Percentiles rank a stretch among this genome's conserved stretches.
These are phyloP conservation scores for Helicoverpa assulta DNA, from an alignment of 2,888 invertebrate genomes.

Conservation along the genomic window DNA sequence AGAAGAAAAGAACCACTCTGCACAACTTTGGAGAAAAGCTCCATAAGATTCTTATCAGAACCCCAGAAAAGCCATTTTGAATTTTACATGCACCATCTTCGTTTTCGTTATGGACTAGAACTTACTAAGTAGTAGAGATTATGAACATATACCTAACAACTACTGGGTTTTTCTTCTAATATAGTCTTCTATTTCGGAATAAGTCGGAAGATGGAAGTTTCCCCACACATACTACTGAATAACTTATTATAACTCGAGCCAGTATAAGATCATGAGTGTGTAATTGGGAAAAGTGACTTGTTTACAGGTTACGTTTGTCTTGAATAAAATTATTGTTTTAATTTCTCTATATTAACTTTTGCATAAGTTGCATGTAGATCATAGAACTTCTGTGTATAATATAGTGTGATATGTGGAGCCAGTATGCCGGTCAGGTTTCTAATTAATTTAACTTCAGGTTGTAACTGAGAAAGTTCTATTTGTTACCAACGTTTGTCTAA, in stretches of 20 bases:
- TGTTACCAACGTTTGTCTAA: conserved; percentile 51
- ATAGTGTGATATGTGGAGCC: background rate
- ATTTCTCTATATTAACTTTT: background rate
- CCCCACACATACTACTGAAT: too few relatives aligned
- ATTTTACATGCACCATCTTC: too few relatives aligned
- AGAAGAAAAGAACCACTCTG: conserved; percentile 11
- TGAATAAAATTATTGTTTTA: too few relatives aligned
- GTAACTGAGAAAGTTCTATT: conserved; percentile 56
- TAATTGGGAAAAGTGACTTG: background rate
- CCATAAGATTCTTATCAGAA: background rate
- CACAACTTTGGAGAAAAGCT: background rate
- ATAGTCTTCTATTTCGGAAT: too few relatives aligned
- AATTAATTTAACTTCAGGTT: conserved; percentile 63
- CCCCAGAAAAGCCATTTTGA: too few relatives aligned
- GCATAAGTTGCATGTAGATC: background rate
- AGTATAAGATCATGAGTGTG: too few relatives aligned
- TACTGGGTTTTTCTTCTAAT: too few relatives aligned
- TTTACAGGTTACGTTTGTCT: background rate
- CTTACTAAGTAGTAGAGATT: too few relatives aligned
- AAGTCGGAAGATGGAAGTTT: too few relatives aligned
- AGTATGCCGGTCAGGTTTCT: conserved; percentile 60
- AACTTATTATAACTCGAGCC: too few relatives aligned
- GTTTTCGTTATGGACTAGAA: too few relatives aligned
- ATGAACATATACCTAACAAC: too few relatives aligned
- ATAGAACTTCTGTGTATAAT: conserved; percentile 19